These are phyloP conservation scores for Antheraea pernyi DNA, from an alignment of 1,140 invertebrate genomes.

Conservation along the genomic window DNA sequence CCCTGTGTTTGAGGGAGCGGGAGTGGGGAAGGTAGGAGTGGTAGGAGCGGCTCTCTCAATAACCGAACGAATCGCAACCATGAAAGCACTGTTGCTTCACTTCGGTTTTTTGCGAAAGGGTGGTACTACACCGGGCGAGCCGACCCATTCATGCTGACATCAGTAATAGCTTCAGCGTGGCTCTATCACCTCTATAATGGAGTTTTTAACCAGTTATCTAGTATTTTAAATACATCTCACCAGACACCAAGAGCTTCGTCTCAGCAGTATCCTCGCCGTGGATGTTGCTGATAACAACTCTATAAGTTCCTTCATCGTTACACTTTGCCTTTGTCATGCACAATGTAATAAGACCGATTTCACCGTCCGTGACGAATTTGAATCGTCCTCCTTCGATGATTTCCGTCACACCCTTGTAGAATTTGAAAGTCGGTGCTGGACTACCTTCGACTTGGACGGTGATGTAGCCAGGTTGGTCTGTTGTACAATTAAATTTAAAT, in stretches of 20 bases:
- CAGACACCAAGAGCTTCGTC: slow-evolving; percentile 97
- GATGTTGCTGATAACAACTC: slow-evolving; percentile 93
- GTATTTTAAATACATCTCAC: slow-evolving; percentile 76
- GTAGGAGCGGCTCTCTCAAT: no score
- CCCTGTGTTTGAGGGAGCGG: no score
- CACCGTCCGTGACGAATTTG: slow-evolving; percentile 94
- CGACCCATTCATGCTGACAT: no score
- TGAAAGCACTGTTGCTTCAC: no score
- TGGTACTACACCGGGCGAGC: no score
- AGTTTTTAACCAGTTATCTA: no score
- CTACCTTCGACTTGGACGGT: slow-evolving; percentile 94
- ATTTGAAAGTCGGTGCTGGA: slow-evolving; percentile 96
- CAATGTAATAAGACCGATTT: slow-evolving; percentile 93
- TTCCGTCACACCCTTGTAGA: slow-evolving; percentile 95
- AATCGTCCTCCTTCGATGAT: slow-evolving; percentile 96
- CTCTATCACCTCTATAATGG: no score
- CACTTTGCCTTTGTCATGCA: slow-evolving; percentile 97
- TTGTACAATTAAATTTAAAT: not conserved
- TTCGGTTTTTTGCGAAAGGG: no score
- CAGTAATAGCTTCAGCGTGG: no score
- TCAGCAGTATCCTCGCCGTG: slow-evolving; percentile 97
- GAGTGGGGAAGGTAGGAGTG: no score
- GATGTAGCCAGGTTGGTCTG: slow-evolving; percentile 94
- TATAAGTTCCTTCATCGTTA: slow-evolving; percentile 98
- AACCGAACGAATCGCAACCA: no score